These are phyloP conservation scores for Xiphorhynchus erythropygius DNA, from an alignment of 2,797 vertebrate species.

Conservation along the genomic window DNA sequence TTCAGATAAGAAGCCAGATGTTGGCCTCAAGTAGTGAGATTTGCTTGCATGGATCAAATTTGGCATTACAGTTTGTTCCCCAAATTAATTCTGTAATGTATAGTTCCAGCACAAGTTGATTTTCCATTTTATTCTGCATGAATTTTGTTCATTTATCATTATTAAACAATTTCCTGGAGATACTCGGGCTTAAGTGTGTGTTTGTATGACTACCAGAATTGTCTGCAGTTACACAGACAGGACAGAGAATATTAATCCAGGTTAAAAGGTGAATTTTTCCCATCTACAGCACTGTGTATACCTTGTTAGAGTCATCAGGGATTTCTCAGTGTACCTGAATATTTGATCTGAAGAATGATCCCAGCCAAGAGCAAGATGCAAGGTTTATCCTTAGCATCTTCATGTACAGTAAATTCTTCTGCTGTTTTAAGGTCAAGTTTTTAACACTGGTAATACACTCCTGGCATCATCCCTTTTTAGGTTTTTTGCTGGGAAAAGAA, in stretches of 20 bases:
- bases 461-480: not conserved
- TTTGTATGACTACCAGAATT: not conserved
- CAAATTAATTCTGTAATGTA: not conserved
- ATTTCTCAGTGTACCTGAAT: not conserved
- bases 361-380: not conserved
- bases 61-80: not conserved
- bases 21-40: not conserved
- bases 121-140: not conserved
- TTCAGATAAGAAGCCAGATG: constrained; percentile 14
- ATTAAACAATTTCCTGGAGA: not conserved
- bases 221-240: not conserved
- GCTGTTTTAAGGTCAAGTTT: not conserved
- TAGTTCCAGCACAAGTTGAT: not conserved
- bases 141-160: not conserved
- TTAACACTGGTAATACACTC: not conserved
- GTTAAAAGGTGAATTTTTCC: not conserved
- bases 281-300: not conserved
- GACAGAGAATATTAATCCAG: not conserved
- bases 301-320: not conserved
- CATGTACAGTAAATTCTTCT: not conserved
- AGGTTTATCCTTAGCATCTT: not conserved
- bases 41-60: not conserved
- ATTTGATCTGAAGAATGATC: not conserved
- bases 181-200: not conserved
- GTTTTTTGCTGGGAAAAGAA: not conserved